A percentile compares a stretch with the other conserved stretches of the same genome.
Conservation (phyloP, 2,797 vertebrate genomes). For the Gymnocypris eckloni region DNA sequence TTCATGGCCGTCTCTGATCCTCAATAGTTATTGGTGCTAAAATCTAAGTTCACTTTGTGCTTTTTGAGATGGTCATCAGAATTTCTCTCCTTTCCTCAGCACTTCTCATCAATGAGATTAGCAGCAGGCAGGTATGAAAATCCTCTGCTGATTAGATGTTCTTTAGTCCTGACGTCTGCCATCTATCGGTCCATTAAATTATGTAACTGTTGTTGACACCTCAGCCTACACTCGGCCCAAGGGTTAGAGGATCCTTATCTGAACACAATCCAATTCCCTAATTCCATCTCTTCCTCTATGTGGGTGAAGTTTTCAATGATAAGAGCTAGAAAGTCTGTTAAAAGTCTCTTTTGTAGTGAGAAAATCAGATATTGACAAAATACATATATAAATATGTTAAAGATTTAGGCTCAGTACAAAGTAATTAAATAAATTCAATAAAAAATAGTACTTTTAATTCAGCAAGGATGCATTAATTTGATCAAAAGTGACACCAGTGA, state of each 20-base stretch:
- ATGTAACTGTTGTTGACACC: slow-evolving; percentile 39
- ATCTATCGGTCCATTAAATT: slow-evolving; percentile 41
- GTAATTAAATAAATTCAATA: background rate
- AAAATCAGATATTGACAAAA: background rate
- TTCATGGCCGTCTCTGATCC: background rate
- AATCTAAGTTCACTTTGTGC: slow-evolving; percentile 66
- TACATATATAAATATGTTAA: background rate
- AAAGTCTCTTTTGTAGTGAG: slow-evolving; percentile 13
- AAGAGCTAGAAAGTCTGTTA: slow-evolving; percentile 5
- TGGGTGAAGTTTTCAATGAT: slow-evolving; percentile 14
- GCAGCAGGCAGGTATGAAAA: slow-evolving; percentile 70
- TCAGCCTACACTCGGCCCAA: slow-evolving; percentile 9
- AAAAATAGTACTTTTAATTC: background rate
- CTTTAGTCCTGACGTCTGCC: slow-evolving; percentile 61
- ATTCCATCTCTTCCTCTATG: background rate
- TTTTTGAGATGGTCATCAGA: slow-evolving; percentile 71
- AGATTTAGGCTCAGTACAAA: background rate
- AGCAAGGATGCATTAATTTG: background rate
- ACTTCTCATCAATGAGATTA: slow-evolving; percentile 69
- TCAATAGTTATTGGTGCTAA: slow-evolving; percentile 37
- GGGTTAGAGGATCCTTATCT: slow-evolving; percentile 7
- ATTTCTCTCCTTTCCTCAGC: slow-evolving; percentile 74
- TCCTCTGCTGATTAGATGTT: slow-evolving; percentile 72
- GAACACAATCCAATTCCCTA: slow-evolving; percentile 31
- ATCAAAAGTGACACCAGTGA: background rate